Conservation (phyloP, 1,140 invertebrate species). For the Pantala flavescens region DNA sequence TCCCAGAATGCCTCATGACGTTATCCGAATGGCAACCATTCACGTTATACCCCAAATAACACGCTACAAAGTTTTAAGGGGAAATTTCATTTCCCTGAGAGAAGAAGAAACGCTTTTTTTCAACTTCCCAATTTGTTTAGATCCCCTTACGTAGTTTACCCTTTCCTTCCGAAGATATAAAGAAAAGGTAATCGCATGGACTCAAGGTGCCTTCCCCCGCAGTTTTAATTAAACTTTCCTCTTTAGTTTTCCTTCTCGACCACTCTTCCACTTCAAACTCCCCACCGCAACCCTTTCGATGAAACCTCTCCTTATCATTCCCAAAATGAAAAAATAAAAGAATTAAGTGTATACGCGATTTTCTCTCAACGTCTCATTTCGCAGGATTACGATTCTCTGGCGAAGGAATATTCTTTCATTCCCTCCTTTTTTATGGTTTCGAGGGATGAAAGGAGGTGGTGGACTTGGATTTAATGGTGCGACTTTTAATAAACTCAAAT, state of each 20-base stretch:
- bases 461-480: background rate
- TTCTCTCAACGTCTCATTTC: background rate
- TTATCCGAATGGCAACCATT: background rate
- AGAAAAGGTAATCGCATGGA: conserved; percentile 1
- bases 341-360: background rate
- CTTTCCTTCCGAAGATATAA: background rate
- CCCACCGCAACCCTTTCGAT: background rate
- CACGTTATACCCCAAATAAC: background rate
- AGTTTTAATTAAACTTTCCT: conserved; percentile 10
- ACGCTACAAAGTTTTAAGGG: conserved; percentile 1
- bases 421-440: background rate
- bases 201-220: background rate
- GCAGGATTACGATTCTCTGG: background rate
- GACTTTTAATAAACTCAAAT: too few species aligned
- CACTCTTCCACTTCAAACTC: too few species aligned
- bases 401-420: background rate
- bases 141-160: background rate
- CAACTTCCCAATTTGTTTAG: conserved; percentile 6
- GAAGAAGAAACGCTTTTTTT: conserved; percentile 7
- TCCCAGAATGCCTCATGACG: background rate
- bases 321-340: background rate
- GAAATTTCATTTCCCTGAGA: background rate
- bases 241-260: background rate
- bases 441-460: background rate
- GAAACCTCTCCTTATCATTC: background rate